Evolutionary conservation across 1,140 invertebrate genomes (phyloP).

Genomic region (Tetragonula clypearis): DNA sequence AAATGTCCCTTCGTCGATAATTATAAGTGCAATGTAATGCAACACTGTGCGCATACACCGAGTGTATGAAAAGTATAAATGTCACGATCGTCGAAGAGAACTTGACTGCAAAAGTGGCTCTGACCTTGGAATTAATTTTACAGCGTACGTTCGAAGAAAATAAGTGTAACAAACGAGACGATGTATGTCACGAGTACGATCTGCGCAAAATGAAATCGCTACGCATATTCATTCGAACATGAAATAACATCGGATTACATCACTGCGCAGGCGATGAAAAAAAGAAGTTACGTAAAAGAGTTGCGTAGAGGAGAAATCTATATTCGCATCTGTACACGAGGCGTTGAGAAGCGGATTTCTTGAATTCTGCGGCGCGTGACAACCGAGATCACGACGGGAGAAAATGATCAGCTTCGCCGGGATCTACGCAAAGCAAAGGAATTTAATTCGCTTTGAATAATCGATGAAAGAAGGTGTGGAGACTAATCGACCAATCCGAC

Average conservation of each 20-base stretch:
- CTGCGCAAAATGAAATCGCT: not conserved
- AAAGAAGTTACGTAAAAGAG: not conserved
- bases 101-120: too few relatives aligned
- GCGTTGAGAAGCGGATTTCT: not conserved
- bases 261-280: not conserved
- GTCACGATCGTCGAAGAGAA: too few relatives aligned
- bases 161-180: too few relatives aligned
- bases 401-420: constrained; percentile 9
- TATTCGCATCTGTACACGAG: not conserved
- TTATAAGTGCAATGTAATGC: too few relatives aligned
- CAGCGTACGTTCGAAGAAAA: too few relatives aligned
- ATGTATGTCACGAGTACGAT: too few relatives aligned
- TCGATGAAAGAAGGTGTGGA: constrained; percentile 80
- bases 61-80: too few relatives aligned
- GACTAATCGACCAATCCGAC: constrained; percentile 78
- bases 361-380: not conserved
- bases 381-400: constrained; percentile 3
- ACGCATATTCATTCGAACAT: not conserved
- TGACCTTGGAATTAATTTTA: too few relatives aligned
- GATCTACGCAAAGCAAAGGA: constrained; percentile 48
- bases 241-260: not conserved
- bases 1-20: too few relatives aligned
- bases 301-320: not conserved
- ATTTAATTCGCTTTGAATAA: constrained; percentile 58
- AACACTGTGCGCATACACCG: too few relatives aligned